phyloP scores from a whole-genome alignment of 2,113 vertebrate genomes.

The Halichoeres trimaculatus region DNA sequence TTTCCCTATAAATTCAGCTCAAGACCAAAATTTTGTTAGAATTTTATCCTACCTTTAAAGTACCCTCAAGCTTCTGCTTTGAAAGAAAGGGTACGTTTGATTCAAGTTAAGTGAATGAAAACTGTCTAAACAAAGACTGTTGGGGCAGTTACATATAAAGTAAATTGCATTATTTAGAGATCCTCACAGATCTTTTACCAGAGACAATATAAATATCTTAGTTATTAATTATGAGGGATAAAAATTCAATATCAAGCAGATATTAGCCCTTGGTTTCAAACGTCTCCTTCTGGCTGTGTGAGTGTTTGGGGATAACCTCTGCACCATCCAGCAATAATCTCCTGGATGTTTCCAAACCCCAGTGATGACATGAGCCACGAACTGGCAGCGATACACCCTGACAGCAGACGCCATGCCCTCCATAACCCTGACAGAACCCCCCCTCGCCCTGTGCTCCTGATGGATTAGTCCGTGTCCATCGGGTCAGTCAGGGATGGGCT shows the following conservation, averaged over 20 bases:
- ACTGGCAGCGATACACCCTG: slow-evolving; percentile 61
- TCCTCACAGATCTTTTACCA: no score
- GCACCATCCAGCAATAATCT: slow-evolving; percentile 42
- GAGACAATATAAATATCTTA: no score
- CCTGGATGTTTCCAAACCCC: slow-evolving; percentile 52
- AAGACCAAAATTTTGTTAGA: no score
- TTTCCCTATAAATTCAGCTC: no score
- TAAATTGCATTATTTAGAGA: no score
- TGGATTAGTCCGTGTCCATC: slow-evolving; percentile 71
- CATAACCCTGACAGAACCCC: slow-evolving; percentile 48
- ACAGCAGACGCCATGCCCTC: slow-evolving; percentile 63
- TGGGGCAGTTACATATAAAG: no score
- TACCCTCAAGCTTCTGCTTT: no score
- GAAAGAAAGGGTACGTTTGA: no score
- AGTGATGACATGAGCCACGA: slow-evolving; percentile 63
- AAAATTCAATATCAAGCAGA: background rate
- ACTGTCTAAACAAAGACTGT: no score
- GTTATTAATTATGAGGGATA: no score
- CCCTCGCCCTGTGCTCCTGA: slow-evolving; percentile 56
- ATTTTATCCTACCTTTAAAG: no score
- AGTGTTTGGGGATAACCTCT: slow-evolving; percentile 25
- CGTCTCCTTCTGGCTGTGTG: slow-evolving; percentile 9
- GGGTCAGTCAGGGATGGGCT: slow-evolving; percentile 71
- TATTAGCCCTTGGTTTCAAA: slow-evolving; percentile 12
- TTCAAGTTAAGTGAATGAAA: no score